phyloP scores from a whole-genome alignment of 2,113 vertebrate species.

The Lepisosteus oculatus region DNA sequence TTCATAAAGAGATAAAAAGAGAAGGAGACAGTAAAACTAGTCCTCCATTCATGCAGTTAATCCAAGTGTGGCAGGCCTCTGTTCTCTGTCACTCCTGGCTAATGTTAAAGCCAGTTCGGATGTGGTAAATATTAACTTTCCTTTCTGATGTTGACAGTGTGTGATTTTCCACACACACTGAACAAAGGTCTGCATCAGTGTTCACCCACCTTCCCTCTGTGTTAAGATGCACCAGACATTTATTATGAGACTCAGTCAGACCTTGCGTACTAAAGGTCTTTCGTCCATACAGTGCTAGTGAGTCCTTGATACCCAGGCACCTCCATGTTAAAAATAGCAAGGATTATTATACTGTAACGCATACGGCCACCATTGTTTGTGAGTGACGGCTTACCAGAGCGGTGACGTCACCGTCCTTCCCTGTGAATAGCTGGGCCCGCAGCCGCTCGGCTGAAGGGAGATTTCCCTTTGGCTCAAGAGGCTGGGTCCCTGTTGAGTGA shows the following conservation, averaged over 20 bases:
- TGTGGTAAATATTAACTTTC: conserved; percentile 74
- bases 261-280: neutral
- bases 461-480: too few species aligned
- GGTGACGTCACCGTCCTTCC: too few species aligned
- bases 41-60: conserved; percentile 32
- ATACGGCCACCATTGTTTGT: too few species aligned
- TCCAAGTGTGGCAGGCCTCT: conserved; percentile 32
- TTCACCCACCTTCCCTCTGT: conserved; percentile 46
- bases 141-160: conserved; percentile 66
- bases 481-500: too few species aligned
- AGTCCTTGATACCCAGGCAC: too few species aligned
- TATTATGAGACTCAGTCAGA: neutral
- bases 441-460: too few species aligned
- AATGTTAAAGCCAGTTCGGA: conserved; percentile 64
- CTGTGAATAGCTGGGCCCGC: too few species aligned
- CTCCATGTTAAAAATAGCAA: too few species aligned
- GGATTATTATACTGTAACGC: too few species aligned
- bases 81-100: conserved; percentile 51
- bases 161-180: conserved; percentile 65
- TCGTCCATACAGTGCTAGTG: neutral
- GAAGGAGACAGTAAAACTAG: conserved; percentile 19
- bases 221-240: neutral
- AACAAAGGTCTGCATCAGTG: conserved; percentile 65
- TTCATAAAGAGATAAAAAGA: conserved; percentile 19
- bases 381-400: too few species aligned